These are phyloP conservation scores for Tragelaphus buxtoni DNA, from an alignment of 2,113 vertebrate genomes.

Conservation along the genomic window DNA sequence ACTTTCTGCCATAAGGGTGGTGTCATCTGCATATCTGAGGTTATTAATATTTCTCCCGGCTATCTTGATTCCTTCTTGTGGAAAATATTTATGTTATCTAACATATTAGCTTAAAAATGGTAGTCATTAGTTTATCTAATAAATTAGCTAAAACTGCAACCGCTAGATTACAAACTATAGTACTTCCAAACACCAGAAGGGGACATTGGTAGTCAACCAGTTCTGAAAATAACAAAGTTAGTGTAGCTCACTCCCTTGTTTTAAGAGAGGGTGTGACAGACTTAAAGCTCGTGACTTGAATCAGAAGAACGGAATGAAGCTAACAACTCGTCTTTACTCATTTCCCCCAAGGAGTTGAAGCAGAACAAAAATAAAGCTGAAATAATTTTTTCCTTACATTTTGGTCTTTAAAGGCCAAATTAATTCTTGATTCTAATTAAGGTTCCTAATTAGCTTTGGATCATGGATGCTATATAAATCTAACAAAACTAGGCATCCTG, in stretches of 20 bases:
- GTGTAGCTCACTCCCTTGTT: not conserved
- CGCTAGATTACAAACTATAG: not conserved
- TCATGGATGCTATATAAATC: not conserved
- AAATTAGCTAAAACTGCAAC: not conserved
- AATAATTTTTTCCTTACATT: not conserved
- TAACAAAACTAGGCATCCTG: not conserved
- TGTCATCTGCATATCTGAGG: no score
- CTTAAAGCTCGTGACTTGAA: not conserved
- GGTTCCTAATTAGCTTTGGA: not conserved
- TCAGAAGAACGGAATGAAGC: constrained; percentile 49
- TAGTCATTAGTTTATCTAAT: not conserved
- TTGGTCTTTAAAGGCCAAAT: not conserved
- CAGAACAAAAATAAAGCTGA: not conserved
- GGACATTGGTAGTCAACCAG: not conserved
- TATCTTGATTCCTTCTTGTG: no score
- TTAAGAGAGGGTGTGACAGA: not conserved
- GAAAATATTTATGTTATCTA: not conserved
- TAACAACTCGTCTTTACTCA: not conserved
- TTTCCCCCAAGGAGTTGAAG: not conserved
- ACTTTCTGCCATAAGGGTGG: no score
- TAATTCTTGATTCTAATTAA: constrained; percentile 7
- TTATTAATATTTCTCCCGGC: no score
- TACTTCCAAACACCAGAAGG: not conserved
- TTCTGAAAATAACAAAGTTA: constrained; percentile 21
- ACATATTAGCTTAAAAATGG: not conserved